Evolutionary conservation across 1,140 invertebrate genomes (phyloP).

Genomic region (Atta texana): DNA sequence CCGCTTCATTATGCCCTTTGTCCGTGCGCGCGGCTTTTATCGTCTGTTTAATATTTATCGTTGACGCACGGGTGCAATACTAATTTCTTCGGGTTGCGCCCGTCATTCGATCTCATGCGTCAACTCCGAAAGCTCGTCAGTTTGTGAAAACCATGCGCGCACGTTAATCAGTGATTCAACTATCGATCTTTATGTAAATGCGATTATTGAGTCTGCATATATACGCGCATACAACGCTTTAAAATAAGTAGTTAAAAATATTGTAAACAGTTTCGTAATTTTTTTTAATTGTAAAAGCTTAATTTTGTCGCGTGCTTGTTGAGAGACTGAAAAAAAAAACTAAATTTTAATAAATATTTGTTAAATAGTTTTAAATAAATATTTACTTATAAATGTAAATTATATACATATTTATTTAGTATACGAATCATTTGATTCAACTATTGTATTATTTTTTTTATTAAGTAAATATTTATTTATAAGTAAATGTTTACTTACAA

Average conservation of each 20-base stretch:
- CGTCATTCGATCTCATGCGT: constrained; percentile 60
- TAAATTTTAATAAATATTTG: too few relatives aligned
- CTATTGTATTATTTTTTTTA: too few relatives aligned
- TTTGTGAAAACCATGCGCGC: constrained; percentile 46
- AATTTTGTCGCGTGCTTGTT: background rate
- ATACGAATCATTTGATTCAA: too few relatives aligned
- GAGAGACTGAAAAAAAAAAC: too few relatives aligned
- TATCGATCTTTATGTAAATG: constrained; percentile 40
- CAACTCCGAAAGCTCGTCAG: constrained; percentile 43
- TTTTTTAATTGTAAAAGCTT: background rate
- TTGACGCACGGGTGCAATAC: constrained; percentile 56
- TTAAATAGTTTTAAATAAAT: too few relatives aligned
- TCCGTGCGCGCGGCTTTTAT: constrained; percentile 51
- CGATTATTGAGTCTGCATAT: background rate
- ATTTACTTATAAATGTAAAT: too few relatives aligned
- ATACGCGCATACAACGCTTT: background rate
- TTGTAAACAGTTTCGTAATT: background rate
- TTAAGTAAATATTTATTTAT: too few relatives aligned
- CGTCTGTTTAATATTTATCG: constrained; percentile 75
- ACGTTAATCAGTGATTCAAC: constrained; percentile 44
- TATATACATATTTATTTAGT: too few relatives aligned
- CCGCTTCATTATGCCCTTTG: constrained; percentile 69
- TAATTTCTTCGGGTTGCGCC: constrained; percentile 66
- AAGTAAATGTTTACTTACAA: too few relatives aligned
- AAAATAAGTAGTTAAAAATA: constrained; percentile 10